These are phyloP conservation scores for Neoniphon sammara DNA, from an alignment of 2,797 vertebrate genomes.

Conservation along the genomic window DNA sequence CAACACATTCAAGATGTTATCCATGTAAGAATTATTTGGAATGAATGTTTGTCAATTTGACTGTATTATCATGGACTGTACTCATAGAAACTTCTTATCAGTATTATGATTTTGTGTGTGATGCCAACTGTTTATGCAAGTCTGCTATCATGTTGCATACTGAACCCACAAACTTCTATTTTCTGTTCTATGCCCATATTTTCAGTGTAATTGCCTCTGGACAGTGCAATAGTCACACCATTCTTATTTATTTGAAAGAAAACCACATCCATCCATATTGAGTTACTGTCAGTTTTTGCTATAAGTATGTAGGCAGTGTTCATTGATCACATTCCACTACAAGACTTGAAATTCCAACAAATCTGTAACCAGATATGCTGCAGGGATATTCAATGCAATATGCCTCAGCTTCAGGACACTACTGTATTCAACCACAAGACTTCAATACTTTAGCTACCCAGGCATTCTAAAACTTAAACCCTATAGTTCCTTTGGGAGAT, in stretches of 20 bases:
- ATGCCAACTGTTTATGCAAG: background rate
- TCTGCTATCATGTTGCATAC: background rate
- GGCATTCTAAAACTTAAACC: no score
- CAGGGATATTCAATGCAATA: background rate
- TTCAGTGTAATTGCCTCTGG: background rate
- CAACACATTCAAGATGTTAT: no score
- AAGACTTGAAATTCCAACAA: background rate
- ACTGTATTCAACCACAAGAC: no score
- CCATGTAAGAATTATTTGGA: background rate
- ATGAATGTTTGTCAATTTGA: no score
- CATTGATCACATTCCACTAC: background rate
- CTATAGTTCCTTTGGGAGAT: no score
- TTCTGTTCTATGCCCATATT: background rate
- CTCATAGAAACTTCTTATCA: background rate
- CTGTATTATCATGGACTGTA: no score
- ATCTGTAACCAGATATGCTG: background rate
- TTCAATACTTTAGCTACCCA: no score
- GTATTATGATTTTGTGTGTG: background rate
- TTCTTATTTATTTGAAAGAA: background rate
- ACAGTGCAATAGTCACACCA: background rate
- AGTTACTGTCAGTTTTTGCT: background rate
- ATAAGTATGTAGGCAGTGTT: background rate
- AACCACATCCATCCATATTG: background rate
- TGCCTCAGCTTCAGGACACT: background rate
- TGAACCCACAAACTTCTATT: background rate